Evolutionary conservation across 2,888 invertebrate species (phyloP).

Genomic region (Dermolepida albohirtum): DNA sequence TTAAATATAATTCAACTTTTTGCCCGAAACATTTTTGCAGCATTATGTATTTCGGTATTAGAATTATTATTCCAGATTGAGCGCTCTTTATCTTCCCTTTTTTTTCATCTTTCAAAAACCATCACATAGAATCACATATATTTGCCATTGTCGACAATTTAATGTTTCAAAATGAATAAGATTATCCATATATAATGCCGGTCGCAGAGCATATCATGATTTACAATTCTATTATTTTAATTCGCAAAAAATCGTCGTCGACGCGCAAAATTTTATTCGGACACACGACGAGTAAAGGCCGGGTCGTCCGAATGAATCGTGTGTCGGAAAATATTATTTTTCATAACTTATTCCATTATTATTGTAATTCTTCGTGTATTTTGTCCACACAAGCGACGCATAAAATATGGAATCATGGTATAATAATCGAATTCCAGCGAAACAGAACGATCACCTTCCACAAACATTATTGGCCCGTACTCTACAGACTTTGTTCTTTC

Average conservation of each 20-base stretch:
- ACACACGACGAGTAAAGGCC: neutral
- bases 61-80: neutral
- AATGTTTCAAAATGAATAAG: constrained; percentile 10
- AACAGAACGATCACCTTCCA: neutral
- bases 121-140: neutral
- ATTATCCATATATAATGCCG: constrained; percentile 3
- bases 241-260: constrained; percentile 25
- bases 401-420: constrained; percentile 31
- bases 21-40: no score
- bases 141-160: constrained; percentile 11
- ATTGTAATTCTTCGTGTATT: constrained; percentile 33
- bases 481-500: neutral
- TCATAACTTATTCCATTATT: constrained; percentile 39
- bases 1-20: no score
- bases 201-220: constrained; percentile 8
- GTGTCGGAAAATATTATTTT: constrained; percentile 20
- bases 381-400: constrained; percentile 6
- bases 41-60: no score
- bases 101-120: neutral
- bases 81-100: neutral
- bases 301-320: neutral
- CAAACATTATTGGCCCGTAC: no score
- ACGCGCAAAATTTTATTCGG: neutral
- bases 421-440: constrained; percentile 16
- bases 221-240: constrained; percentile 38